A percentile compares a stretch with the other conserved stretches of the same genome.
These are phyloP conservation scores for Athalia circularis DNA, from an alignment of 2,888 invertebrate species.

Conservation along the genomic window DNA sequence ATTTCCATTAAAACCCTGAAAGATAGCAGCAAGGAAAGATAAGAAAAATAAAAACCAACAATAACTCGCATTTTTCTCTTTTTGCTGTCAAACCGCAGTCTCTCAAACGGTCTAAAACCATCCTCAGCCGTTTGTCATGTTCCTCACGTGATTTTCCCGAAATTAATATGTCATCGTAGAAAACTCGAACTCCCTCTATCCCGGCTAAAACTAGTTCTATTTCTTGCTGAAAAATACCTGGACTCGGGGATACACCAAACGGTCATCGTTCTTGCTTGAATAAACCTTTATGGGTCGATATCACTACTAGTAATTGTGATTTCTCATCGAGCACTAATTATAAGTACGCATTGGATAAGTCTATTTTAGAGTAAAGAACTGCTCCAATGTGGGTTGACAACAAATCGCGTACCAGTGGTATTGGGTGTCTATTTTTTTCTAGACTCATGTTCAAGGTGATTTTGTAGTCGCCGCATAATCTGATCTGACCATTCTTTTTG, in stretches of 20 bases:
- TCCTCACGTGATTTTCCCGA: conserved; percentile 50
- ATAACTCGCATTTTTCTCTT: conserved; percentile 57
- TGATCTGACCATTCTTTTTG: conserved; percentile 55
- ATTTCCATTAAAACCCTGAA: too few species aligned
- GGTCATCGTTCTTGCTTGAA: conserved; percentile 58
- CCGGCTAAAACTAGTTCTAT: conserved; percentile 60
- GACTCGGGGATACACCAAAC: conserved; percentile 61
- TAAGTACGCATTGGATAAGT: conserved; percentile 59
- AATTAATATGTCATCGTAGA: conserved; percentile 54
- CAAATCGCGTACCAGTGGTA: conserved; percentile 49
- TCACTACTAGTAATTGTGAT: conserved; percentile 54
- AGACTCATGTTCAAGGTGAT: conserved; percentile 46
- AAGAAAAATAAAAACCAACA: too few species aligned
- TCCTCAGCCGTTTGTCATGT: conserved; percentile 42
- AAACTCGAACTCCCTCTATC: conserved; percentile 51
- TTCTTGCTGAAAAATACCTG: conserved; percentile 62
- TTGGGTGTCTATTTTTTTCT: conserved; percentile 48
- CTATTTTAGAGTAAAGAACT: conserved; percentile 58
- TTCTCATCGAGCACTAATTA: conserved; percentile 55
- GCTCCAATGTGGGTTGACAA: conserved; percentile 52
- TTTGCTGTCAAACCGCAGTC: conserved; percentile 53
- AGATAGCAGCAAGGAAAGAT: too few species aligned
- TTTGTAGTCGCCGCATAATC: conserved; percentile 59
- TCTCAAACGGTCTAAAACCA: conserved; percentile 50
- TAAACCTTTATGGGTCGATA: conserved; percentile 60